Percentiles rank a stretch among this genome's conserved stretches.
These are phyloP conservation scores for Phrynocephalus versicolor DNA, from an alignment of 2,113 vertebrate genomes.

Conservation along the genomic window DNA sequence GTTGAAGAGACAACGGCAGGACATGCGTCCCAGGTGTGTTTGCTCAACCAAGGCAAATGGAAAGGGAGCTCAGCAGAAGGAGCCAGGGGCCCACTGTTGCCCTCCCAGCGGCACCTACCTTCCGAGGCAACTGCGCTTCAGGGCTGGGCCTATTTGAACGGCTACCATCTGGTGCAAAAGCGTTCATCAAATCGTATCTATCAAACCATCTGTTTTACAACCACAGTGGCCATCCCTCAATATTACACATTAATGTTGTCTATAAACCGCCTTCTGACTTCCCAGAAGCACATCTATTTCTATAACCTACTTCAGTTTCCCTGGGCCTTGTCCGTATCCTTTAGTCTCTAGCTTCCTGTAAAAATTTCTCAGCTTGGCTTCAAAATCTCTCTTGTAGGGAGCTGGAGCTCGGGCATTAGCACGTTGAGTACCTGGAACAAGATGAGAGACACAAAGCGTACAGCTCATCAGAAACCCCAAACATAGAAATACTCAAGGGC, in stretches of 20 bases:
- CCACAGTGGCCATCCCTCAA: not conserved
- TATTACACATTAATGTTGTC: not conserved
- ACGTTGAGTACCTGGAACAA: slow-evolving; percentile 89
- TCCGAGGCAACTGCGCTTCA: not conserved
- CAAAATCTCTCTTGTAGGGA: slow-evolving; percentile 97
- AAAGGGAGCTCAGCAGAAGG: not conserved
- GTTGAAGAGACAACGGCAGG: no score
- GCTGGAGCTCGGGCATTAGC: slow-evolving; percentile 96
- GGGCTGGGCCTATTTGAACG: not conserved
- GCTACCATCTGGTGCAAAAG: not conserved
- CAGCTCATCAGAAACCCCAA: no score
- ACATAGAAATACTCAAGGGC: slow-evolving; percentile 11
- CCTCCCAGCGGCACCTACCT: no score
- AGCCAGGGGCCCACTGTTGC: no score
- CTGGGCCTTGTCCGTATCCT: slow-evolving; percentile 97
- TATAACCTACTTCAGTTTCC: slow-evolving; percentile 92
- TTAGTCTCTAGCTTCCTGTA: slow-evolving; percentile 98
- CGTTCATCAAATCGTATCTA: not conserved
- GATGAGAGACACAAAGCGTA: not conserved
- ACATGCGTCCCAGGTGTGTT: not conserved
- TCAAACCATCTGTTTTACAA: not conserved
- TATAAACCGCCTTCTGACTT: not conserved
- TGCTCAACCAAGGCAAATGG: not conserved
- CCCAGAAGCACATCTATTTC: not conserved
- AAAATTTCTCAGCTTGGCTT: slow-evolving; percentile 98